Percentiles rank a stretch among this genome's conserved stretches.
Conservation (phyloP, 2,888 invertebrate genomes). For the Ornithoptera alexandrae region DNA sequence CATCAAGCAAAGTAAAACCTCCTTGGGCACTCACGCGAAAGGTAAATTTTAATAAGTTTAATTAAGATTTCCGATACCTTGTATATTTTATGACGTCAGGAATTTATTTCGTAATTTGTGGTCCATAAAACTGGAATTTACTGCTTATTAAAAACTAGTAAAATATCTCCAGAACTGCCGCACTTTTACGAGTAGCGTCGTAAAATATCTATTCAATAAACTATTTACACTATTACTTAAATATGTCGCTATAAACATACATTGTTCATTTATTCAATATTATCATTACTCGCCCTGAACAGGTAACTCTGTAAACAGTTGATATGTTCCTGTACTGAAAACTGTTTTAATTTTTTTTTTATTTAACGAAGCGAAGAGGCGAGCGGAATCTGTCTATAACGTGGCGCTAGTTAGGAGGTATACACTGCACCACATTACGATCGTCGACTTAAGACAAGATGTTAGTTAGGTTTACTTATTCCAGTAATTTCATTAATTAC, state of each 20-base stretch:
- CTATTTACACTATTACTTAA: constrained; percentile 27
- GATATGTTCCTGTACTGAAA: too few relatives aligned
- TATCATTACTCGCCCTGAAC: not conserved
- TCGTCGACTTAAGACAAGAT: too few relatives aligned
- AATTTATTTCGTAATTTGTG: constrained; percentile 29
- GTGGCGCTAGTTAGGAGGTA: too few relatives aligned
- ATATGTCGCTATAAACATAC: constrained; percentile 1
- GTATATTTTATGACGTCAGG: constrained; percentile 16
- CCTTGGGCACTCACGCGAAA: not conserved
- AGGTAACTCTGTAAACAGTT: not conserved
- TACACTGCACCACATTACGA: too few relatives aligned
- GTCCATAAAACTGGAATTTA: constrained; percentile 30
- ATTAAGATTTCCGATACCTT: constrained; percentile 20
- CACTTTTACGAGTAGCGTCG: constrained; percentile 28
- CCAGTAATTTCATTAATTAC: too few relatives aligned
- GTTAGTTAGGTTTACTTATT: too few relatives aligned
- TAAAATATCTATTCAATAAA: constrained; percentile 28
- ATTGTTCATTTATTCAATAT: constrained; percentile 1
- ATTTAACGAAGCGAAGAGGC: too few relatives aligned
- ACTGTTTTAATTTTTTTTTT: too few relatives aligned
- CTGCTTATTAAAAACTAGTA: constrained; percentile 32
- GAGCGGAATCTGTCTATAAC: too few relatives aligned
- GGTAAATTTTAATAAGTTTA: constrained; percentile 9
- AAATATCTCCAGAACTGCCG: constrained; percentile 26
- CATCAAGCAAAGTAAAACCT: not conserved